These are phyloP conservation scores for Cenopis cana DNA, from an alignment of 2,888 invertebrate species.

Conservation along the genomic window DNA sequence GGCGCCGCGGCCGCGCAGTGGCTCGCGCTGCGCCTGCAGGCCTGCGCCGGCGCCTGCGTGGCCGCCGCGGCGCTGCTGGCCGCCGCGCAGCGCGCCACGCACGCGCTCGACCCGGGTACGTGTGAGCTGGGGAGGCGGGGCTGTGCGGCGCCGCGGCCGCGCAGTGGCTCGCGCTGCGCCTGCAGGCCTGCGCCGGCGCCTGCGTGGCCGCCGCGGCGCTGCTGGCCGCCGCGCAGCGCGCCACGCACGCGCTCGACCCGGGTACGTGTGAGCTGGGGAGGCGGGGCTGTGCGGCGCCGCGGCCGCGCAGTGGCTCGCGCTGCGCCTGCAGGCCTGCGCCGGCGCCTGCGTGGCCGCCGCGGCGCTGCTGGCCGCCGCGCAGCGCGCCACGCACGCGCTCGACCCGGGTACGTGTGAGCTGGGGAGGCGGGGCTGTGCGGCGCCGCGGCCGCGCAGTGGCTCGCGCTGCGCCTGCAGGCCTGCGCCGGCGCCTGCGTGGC, in stretches of 20 bases:
- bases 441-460: slow-evolving; percentile 93
- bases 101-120: slow-evolving; percentile 63
- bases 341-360: slow-evolving; percentile 87
- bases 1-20: slow-evolving; percentile 91
- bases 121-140: too few species aligned
- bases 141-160: too few species aligned
- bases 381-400: slow-evolving; percentile 88
- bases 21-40: slow-evolving; percentile 94
- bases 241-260: slow-evolving; percentile 81
- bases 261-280: too few species aligned
- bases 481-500: slow-evolving; percentile 89
- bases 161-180: too few species aligned
- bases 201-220: slow-evolving; percentile 89
- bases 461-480: slow-evolving; percentile 93
- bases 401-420: slow-evolving; percentile 67
- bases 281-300: slow-evolving; percentile 91
- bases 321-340: slow-evolving; percentile 92
- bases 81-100: slow-evolving; percentile 88
- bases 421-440: slow-evolving; percentile 12
- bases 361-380: slow-evolving; percentile 74
- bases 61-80: slow-evolving; percentile 69
- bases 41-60: slow-evolving; percentile 89
- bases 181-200: slow-evolving; percentile 85
- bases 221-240: slow-evolving; percentile 91
- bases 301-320: slow-evolving; percentile 94